Evolutionary conservation across 1,140 invertebrate genomes (phyloP), one percentile per base, ranked within the genome.

Genomic region (Conus betulinus): DNA sequence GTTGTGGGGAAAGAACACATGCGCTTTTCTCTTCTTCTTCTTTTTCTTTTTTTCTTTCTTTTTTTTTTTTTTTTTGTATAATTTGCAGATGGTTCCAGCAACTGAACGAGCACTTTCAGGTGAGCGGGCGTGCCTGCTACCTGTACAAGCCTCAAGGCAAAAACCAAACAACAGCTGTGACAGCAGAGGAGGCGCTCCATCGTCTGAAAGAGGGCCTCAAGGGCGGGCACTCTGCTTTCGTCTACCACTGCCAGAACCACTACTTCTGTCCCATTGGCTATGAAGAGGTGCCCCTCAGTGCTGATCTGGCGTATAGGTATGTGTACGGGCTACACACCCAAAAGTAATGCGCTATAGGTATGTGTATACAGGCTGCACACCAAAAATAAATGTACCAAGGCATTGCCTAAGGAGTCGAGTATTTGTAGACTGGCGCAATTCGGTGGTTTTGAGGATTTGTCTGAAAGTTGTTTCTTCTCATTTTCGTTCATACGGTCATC

Each of bases 241-340:
- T 95, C 52, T 95, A 95, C 89, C 94, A 94, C 89, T 95, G 94
- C 89, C 92, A 94, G 53, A 94, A 94, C 81, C 94, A 95, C 89
- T 95, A 94, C 88, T 94, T 94, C 88, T 94, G 93, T 91, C 94
- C 94, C 13, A 93, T 95, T 52, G 94, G 94, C 25, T 95, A 90
- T 91, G 94, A 95, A 84, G 93, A 94, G 84, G 90, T 91, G 11
- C 93, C 94, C 11, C 71, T 90, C 13, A 90, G 85, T 27, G 89
- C 91, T 88, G 89, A 83, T 20, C 89, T 93, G 23, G 94, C 94
- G 23, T 95, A 95, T 89, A 91, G 89, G 94, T 95, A 90, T 60
- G 57, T 60, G 57, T 60, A 60, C 57, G 4, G 57, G 39, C 39
- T 39, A 3, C 39, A 39, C 39, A 39, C 39, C 39, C 39, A 39